A percentile compares a stretch with the other conserved stretches of the same genome.
Evolutionary conservation across 2,888 invertebrate genomes (phyloP).

Genomic region (Cloeon dipterum): DNA sequence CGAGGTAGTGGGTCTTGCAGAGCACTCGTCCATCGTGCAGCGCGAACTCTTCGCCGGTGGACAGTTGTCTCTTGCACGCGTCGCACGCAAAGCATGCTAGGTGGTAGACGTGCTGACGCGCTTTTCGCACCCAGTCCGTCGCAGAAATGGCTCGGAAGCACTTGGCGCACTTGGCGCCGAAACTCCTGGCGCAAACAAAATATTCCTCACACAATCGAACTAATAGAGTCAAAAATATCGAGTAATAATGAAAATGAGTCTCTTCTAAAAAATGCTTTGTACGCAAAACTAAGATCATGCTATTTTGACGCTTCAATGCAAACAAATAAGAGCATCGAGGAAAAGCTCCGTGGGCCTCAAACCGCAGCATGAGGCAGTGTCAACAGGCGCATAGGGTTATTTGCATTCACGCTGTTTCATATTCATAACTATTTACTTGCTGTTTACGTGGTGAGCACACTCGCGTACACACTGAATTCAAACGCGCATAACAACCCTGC

Average conservation of each 20-base stretch:
- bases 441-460: too few relatives aligned
- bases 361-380: too few relatives aligned
- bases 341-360: too few relatives aligned
- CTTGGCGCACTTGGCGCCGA: slow-evolving; percentile 90
- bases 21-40: slow-evolving; percentile 83
- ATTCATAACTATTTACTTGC: too few relatives aligned
- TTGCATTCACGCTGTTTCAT: too few relatives aligned
- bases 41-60: slow-evolving; percentile 93
- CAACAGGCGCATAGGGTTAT: too few relatives aligned
- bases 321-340: too few relatives aligned
- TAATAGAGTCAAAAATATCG: background rate
- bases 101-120: slow-evolving; percentile 86
- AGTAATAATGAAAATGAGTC: background rate
- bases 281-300: too few relatives aligned
- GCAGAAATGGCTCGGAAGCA: slow-evolving; percentile 83
- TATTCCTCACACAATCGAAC: too few relatives aligned
- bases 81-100: slow-evolving; percentile 98
- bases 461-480: too few relatives aligned
- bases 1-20: slow-evolving; percentile 93
- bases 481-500: too few relatives aligned
- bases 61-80: slow-evolving; percentile 76
- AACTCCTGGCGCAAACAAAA: slow-evolving; percentile 44
- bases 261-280: background rate
- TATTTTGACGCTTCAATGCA: too few relatives aligned
- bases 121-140: slow-evolving; percentile 94